Evolutionary conservation across 37 sponge, comb jelly and placozoan species (phyloP), one percentile per base, ranked within the genome.

Genomic region (Corticium candelabrum): DNA sequence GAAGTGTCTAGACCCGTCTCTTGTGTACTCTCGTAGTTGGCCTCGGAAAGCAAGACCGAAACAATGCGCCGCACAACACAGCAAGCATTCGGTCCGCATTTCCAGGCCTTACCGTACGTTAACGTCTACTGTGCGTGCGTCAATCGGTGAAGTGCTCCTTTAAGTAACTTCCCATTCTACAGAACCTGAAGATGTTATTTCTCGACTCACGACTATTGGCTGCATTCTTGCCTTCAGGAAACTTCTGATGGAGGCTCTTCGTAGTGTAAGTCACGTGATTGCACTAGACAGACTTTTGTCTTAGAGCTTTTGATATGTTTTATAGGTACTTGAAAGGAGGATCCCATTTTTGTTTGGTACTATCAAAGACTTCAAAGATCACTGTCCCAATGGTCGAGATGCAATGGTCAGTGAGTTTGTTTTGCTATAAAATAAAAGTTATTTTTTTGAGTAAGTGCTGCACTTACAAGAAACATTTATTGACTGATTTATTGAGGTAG

Each of bases 151-250:
- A n/a, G n/a, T n/a, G n/a, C n/a, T n/a, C n/a, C n/a, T n/a, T n/a
- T n/a, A n/a, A n/a, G n/a, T n/a, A n/a, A n/a, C n/a, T n/a, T n/a
- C n/a, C n/a, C n/a, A n/a, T n/a, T n/a, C n/a, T n/a, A n/a, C n/a
- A n/a, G n/a, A n/a, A n/a, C n/a, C n/a, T 1, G 96, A 95, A 1
- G 92, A 91, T 35, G 80, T 91, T 0, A 34, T 92, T 33, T 75
- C 79, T 0, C 75, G 92, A 0, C 76, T 88, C 37, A 81, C 76
- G 33, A 89, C 85, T 34, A 89, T 95, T 27, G 96, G 96, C 0
- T 78, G 85, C 37, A 84, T 95, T 11, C 67, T 95, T 40, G 83
- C 87, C 37, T 91, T 95, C 84, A 74, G 96, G 11, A 86, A 87
- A 38, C 74, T 95, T 37, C 77, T 86, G 0, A 76, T 90, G 38